Evolutionary conservation across 2,888 invertebrate genomes (phyloP).

Genomic region (Trichacis sp.): DNA sequence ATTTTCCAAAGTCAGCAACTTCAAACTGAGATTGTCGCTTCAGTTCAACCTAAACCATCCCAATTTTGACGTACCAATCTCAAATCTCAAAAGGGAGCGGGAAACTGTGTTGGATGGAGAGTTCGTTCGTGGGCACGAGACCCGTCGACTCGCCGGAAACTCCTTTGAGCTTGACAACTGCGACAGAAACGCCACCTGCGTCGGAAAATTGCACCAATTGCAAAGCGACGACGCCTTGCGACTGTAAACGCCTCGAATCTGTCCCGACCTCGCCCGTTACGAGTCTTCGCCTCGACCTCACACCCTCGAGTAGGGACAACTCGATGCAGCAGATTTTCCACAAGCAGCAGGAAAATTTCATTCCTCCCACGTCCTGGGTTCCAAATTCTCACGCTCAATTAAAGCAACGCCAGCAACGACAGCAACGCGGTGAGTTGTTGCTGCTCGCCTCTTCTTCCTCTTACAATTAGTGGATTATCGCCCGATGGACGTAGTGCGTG

Average conservation of each 20-base stretch:
- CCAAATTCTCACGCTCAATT: constrained; percentile 60
- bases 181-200: constrained; percentile 58
- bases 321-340: no score
- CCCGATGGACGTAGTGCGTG: no score
- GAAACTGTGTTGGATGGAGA: constrained; percentile 90
- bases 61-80: no score
- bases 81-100: constrained; percentile 76
- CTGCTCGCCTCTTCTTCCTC: no score
- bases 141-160: constrained; percentile 89
- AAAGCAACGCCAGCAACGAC: constrained; percentile 70
- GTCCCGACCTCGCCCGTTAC: neutral
- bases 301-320: constrained; percentile 54
- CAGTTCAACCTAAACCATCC: no score
- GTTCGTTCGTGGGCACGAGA: constrained; percentile 89
- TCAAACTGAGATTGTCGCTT: no score
- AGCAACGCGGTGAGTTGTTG: constrained; percentile 69
- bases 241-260: neutral
- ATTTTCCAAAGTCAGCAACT: no score
- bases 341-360: constrained; percentile 6
- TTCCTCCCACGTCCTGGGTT: constrained; percentile 4
- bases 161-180: constrained; percentile 72
- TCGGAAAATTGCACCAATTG: constrained; percentile 5
- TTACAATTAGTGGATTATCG: no score
- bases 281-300: constrained; percentile 42
- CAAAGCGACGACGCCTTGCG: constrained; percentile 18